phyloP scores from a whole-genome alignment of 2,797 vertebrate species.

The Catamblyrhynchus diadema region DNA sequence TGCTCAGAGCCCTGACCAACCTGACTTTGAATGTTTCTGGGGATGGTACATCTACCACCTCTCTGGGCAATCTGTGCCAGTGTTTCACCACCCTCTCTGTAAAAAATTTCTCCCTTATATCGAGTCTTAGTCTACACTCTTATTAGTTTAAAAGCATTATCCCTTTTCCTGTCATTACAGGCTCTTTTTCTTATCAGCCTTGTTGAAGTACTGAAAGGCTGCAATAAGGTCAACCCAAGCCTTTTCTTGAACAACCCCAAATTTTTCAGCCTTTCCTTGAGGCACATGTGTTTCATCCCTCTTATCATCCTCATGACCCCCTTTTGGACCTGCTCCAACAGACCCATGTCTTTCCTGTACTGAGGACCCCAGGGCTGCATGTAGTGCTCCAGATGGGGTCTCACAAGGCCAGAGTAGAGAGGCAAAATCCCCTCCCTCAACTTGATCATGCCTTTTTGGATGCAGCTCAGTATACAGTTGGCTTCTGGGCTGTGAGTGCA shows the following conservation, averaged over 20 bases:
- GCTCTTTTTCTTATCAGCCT: not conserved
- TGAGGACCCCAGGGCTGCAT: too few relatives aligned
- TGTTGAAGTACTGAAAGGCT: not conserved
- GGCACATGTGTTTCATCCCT: too few relatives aligned
- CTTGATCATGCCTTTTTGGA: too few relatives aligned
- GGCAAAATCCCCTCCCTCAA: accelerated
- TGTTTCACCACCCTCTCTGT: not conserved
- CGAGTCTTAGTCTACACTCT: accelerated
- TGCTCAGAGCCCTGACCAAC: not conserved
- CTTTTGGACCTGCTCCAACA: not conserved
- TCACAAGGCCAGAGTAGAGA: too few relatives aligned
- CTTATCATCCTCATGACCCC: accelerated
- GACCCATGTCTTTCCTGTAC: accelerated
- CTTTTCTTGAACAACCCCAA: not conserved
- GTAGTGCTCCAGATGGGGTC: not conserved
- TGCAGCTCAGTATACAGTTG: accelerated
- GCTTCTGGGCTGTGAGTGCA: not conserved
- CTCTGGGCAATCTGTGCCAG: not conserved
- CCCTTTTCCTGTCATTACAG: not conserved
- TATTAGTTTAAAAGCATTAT: not conserved
- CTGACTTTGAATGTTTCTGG: too few relatives aligned
- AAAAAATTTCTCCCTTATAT: not conserved
- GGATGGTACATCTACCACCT: too few relatives aligned
- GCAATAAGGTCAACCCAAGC: not conserved
- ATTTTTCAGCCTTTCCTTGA: not conserved